phyloP scores from a whole-genome alignment of 2,113 vertebrate species.

The Ovis aries region DNA sequence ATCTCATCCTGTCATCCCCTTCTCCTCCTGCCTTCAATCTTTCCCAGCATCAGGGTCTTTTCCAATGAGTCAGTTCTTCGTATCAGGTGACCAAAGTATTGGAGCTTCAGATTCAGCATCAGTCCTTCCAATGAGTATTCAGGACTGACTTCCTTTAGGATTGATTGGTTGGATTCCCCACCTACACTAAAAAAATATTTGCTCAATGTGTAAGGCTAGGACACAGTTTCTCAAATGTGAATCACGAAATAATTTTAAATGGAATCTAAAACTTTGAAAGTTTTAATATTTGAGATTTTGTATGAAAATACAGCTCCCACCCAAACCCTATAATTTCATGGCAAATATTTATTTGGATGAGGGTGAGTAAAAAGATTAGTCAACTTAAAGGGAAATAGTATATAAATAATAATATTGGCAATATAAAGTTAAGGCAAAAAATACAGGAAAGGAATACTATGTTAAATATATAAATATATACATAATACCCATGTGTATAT shows the following conservation, averaged over 20 bases:
- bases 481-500: neutral
- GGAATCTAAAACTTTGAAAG: neutral
- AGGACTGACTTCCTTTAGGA: neutral
- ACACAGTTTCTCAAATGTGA: neutral
- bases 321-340: neutral
- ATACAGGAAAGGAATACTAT: neutral
- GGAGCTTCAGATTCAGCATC: neutral
- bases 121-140: neutral
- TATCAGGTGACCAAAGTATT: neutral
- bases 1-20: neutral
- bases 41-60: neutral
- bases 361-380: neutral
- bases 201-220: neutral
- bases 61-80: neutral
- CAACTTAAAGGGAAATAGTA: conserved; percentile 1
- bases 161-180: neutral
- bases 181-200: neutral
- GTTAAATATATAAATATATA: neutral
- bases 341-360: neutral
- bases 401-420: neutral
- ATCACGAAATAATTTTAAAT: neutral
- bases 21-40: neutral
- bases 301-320: neutral
- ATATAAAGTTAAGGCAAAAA: neutral
- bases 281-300: conserved; percentile 31